phyloP scores from a whole-genome alignment of 2,797 vertebrate genomes.

The Pogonophryne albipinna region DNA sequence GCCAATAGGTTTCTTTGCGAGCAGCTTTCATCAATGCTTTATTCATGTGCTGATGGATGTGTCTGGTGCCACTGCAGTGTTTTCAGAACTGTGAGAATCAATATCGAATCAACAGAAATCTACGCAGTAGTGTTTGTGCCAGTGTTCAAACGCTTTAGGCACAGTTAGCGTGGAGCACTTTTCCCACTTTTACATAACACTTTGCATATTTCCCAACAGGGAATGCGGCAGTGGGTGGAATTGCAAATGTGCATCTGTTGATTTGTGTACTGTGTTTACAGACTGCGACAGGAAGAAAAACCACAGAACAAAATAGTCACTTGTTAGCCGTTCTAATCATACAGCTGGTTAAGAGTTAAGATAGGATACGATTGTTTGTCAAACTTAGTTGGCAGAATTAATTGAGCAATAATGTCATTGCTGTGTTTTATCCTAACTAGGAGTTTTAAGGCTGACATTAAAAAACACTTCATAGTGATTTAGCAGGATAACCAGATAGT shows the following conservation, averaged over 20 bases:
- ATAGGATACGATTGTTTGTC: not conserved
- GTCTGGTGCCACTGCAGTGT: conserved; percentile 19
- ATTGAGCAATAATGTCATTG: not conserved
- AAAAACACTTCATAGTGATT: too few species aligned
- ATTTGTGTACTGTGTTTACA: conserved; percentile 48
- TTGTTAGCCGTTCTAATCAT: not conserved
- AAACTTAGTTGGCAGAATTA: not conserved
- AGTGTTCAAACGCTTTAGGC: conserved; percentile 19
- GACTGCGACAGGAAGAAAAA: not conserved
- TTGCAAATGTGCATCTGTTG: conserved; percentile 63
- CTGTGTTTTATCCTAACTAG: not conserved
- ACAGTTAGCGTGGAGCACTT: conserved; percentile 15
- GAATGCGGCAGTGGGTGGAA: conserved; percentile 53
- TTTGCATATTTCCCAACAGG: conserved; percentile 67
- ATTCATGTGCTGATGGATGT: not conserved
- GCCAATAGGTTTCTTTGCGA: not conserved
- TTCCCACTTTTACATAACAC: conserved; percentile 59
- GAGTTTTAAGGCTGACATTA: not conserved
- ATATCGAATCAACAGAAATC: conserved; percentile 23
- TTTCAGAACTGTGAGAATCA: conserved; percentile 5
- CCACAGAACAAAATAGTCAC: not conserved
- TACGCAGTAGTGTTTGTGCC: not conserved
- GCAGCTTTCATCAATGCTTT: not conserved
- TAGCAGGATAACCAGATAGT: too few species aligned
- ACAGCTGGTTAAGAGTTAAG: not conserved